Evolutionary conservation across 2,888 invertebrate genomes (phyloP).

Genomic region (Macrophya alboannulata): DNA sequence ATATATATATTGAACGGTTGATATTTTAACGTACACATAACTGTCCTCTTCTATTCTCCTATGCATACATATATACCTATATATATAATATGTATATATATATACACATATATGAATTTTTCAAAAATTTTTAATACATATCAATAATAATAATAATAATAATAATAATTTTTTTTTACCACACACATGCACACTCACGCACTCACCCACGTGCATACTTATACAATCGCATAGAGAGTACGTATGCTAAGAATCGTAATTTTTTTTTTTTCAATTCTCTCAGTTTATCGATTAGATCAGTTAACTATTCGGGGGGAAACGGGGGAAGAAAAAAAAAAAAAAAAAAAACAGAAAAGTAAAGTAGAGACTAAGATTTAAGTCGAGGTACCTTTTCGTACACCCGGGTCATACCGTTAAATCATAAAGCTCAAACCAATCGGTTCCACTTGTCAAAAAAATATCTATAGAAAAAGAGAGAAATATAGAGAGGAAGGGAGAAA

Average conservation of each 20-base stretch:
- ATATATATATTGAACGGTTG: neutral
- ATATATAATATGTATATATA: neutral
- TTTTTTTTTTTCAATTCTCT: neutral
- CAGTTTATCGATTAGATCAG: neutral
- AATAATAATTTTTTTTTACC: neutral
- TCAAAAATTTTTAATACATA: neutral
- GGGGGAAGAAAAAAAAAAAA: neutral
- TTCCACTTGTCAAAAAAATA: constrained; percentile 33
- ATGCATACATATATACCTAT: neutral
- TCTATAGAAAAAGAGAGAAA: neutral
- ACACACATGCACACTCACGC: neutral
- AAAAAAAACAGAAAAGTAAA: neutral
- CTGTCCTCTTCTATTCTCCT: neutral
- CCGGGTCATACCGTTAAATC: neutral
- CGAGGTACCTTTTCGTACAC: neutral
- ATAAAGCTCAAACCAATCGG: neutral
- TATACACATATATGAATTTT: neutral
- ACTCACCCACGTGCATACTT: neutral
- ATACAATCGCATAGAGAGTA: neutral
- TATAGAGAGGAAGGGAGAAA: neutral
- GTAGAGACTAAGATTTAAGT: neutral
- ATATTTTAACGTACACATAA: constrained; percentile 15
- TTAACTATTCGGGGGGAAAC: neutral
- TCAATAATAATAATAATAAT: neutral
- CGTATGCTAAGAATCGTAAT: neutral